Conservation (phyloP, 1,140 invertebrate species). For the Zaprionus gabonicus region DNA sequence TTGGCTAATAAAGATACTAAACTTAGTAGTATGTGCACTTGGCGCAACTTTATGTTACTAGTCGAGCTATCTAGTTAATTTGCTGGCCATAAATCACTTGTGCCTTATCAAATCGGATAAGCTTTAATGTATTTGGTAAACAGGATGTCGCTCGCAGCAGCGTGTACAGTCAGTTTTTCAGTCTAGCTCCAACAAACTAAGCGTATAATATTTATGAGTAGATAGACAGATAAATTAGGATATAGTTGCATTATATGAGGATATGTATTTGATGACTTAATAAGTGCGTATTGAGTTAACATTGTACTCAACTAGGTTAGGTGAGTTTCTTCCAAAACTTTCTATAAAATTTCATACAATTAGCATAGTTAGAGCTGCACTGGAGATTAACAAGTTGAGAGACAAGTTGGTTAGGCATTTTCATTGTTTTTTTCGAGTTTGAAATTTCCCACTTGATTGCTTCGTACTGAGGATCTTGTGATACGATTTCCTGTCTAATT, state of each 20-base stretch:
- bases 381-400: background rate
- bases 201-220: background rate
- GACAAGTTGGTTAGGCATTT: background rate
- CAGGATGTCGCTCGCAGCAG: conserved; percentile 32
- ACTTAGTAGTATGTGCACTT: background rate
- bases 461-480: conserved; percentile 36
- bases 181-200: background rate
- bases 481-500: conserved; percentile 71
- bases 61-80: conserved; percentile 26
- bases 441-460: conserved; percentile 58
- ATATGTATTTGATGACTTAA: background rate
- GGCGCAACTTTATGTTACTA: too few relatives aligned
- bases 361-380: background rate
- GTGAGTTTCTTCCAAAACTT: conserved; percentile 1
- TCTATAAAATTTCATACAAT: background rate
- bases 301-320: background rate
- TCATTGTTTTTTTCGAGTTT: conserved; percentile 2
- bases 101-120: conserved; percentile 28
- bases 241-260: background rate
- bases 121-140: conserved; percentile 18
- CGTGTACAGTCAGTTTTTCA: background rate
- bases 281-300: background rate
- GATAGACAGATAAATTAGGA: background rate
- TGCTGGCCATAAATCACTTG: conserved; percentile 37
- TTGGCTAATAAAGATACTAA: background rate